A percentile compares a stretch with the other conserved stretches of the same genome.
Evolutionary conservation across 2,113 vertebrate genomes (phyloP).

Genomic region (Reinhardtius hippoglossoides): DNA sequence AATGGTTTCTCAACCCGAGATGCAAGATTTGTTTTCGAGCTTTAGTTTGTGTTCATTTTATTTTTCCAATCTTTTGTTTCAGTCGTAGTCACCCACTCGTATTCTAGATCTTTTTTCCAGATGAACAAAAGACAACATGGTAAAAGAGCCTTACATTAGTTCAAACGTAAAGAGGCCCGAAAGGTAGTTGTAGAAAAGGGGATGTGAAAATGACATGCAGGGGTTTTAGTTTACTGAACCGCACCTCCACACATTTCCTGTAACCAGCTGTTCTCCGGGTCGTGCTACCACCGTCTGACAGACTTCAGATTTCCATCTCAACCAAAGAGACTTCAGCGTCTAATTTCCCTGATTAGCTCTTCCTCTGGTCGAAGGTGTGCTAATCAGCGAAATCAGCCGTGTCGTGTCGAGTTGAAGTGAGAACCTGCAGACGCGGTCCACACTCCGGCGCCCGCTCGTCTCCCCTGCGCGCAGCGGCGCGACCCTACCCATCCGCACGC

Average conservation of each 20-base stretch:
- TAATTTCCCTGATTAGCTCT: constrained; percentile 21
- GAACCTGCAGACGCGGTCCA: neutral
- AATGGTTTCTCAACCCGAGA: too few species aligned
- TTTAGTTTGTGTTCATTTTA: too few species aligned
- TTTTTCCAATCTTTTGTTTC: neutral
- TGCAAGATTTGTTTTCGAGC: too few species aligned
- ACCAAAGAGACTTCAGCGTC: neutral
- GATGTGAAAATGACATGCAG: neutral
- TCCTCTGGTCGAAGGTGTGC: constrained; percentile 33
- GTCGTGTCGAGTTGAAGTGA: neutral
- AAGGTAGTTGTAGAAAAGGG: too few species aligned
- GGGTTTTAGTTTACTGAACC: neutral
- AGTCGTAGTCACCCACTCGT: neutral
- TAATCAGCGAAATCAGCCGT: constrained; percentile 30
- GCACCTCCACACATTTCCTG: neutral
- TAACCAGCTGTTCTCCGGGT: neutral
- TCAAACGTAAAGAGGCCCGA: neutral
- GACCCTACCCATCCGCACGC: constrained; percentile 37
- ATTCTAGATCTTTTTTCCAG: neutral
- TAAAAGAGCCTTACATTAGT: neutral
- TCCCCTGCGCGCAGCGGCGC: neutral
- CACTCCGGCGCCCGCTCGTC: neutral
- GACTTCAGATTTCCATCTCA: neutral
- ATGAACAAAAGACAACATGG: neutral
- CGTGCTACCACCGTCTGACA: neutral